Base-by-base conservation (phyloP, 64 coral and sea anemone species). In the Anthopleura sola region DNA sequence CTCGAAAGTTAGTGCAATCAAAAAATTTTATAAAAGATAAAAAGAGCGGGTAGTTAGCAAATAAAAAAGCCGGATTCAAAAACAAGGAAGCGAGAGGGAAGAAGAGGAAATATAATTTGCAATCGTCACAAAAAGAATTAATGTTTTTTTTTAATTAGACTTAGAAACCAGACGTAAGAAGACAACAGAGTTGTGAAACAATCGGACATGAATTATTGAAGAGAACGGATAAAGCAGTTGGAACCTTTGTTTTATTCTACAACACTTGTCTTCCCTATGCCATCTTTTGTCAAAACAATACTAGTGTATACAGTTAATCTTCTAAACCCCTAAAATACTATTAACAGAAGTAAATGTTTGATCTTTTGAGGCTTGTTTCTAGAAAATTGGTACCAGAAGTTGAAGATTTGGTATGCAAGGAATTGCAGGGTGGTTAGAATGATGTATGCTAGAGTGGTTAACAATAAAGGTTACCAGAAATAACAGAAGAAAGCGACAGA, bases 401-500 rank as follows among this genome's bases (percentile, higher is more conserved):
- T 5, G 10, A 71, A 3, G 26, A 15, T n/a, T 71, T 71, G 66
- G 66, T 15, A 36, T 71, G n/a, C 28, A 5, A 71, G 28, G 29
- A 29, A 71, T 32, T 26, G 6, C 29, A 34, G 31, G 66, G 66
- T 29, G 66, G 66, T 71, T 15, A 71, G 66, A 34, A 8, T 13
- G n/a, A 71, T 71, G 12, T 71, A 71, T 71, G 66, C 66, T 71
- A 71, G 26, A 34, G 24, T 71, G 14, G 28, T 71, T 34, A 33
- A 71, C 31, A 71, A 71, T 28, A 32, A 71, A 71, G 66, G 66
- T 34, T 71, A 71, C 66, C 66, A 36, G 66, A 71, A 71, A 71
- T 32, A 71, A 71, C n/a, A 71, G 6, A 71, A 34, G 28, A 5
- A 13, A 71, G 29, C 29, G 66, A 17, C 29, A 71, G 29, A 71